These are phyloP conservation scores for Mobula hypostoma DNA, from an alignment of 2,113 vertebrate genomes.

Conservation along the genomic window DNA sequence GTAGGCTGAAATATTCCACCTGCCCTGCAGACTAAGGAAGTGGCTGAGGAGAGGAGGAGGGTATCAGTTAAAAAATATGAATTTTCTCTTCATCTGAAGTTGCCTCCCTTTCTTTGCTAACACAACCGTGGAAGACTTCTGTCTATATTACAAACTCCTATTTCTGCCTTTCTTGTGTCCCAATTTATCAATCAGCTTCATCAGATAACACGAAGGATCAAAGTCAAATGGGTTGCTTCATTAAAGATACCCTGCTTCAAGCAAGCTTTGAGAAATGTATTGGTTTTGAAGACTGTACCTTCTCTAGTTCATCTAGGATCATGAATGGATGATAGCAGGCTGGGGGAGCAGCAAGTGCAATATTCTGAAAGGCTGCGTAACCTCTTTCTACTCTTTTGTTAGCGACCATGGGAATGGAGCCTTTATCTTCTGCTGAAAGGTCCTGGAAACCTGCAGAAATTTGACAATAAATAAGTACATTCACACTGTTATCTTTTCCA, in stretches of 20 bases:
- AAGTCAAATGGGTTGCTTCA: not conserved
- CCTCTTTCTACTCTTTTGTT: slow-evolving; percentile 41
- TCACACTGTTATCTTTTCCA: not conserved
- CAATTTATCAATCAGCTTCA: not conserved
- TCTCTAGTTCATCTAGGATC: slow-evolving; percentile 29
- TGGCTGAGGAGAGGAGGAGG: not conserved
- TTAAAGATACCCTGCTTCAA: not conserved
- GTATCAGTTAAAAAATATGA: not conserved
- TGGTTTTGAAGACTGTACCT: slow-evolving; percentile 44
- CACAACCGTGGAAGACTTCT: not conserved
- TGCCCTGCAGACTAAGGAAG: not conserved
- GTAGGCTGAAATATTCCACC: not conserved
- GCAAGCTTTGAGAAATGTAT: not conserved
- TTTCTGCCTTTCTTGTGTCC: not conserved
- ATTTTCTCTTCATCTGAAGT: not conserved
- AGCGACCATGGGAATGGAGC: not conserved
- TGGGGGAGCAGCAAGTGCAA: slow-evolving; percentile 46
- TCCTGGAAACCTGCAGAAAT: not conserved
- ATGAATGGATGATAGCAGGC: slow-evolving; percentile 40
- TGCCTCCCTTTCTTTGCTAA: not conserved
- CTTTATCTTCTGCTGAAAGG: not conserved
- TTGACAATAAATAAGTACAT: not conserved
- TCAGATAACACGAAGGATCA: not conserved
- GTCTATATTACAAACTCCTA: not conserved
- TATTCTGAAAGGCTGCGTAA: slow-evolving; percentile 41